Conservation (phyloP, 2,888 invertebrate genomes). For the Epinotia nisella region DNA sequence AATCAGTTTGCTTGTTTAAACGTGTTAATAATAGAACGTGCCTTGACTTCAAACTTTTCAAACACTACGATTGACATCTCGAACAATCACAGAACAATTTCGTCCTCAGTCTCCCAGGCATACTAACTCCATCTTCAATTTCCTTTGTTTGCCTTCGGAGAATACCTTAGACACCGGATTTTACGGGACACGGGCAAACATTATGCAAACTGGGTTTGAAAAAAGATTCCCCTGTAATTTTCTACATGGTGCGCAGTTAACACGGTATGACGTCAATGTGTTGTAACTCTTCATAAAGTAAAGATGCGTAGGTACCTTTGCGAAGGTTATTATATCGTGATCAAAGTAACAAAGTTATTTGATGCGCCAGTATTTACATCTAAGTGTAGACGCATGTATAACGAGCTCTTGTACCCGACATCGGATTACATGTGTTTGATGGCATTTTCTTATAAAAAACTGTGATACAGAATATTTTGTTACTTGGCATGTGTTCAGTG, state of each 20-base stretch:
- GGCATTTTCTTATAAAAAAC: too few relatives aligned
- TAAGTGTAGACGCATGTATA: background rate
- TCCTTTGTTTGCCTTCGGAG: constrained; percentile 45
- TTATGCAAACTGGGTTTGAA: constrained; percentile 41
- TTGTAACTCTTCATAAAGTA: background rate
- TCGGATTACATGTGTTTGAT: too few relatives aligned
- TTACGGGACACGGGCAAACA: constrained; percentile 38
- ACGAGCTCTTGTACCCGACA: background rate
- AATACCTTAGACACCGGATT: constrained; percentile 43
- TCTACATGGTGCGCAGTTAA: constrained; percentile 22
- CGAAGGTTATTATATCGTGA: background rate
- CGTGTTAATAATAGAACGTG: background rate
- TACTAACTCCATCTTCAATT: constrained; percentile 47
- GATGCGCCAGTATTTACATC: background rate
- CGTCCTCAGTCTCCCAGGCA: constrained; percentile 43
- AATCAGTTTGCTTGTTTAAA: too few relatives aligned
- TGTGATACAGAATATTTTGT: too few relatives aligned
- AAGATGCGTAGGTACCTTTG: background rate
- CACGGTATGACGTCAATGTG: constrained; percentile 2
- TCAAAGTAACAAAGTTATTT: background rate
- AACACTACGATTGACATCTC: constrained; percentile 23
- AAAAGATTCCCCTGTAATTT: constrained; percentile 37
- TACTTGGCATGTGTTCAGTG: too few relatives aligned
- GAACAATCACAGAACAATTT: constrained; percentile 45
- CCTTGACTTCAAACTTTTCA: constrained; percentile 8